Base-by-base conservation (phyloP, 2,797 vertebrate species). In the Morelia viridis region DNA sequence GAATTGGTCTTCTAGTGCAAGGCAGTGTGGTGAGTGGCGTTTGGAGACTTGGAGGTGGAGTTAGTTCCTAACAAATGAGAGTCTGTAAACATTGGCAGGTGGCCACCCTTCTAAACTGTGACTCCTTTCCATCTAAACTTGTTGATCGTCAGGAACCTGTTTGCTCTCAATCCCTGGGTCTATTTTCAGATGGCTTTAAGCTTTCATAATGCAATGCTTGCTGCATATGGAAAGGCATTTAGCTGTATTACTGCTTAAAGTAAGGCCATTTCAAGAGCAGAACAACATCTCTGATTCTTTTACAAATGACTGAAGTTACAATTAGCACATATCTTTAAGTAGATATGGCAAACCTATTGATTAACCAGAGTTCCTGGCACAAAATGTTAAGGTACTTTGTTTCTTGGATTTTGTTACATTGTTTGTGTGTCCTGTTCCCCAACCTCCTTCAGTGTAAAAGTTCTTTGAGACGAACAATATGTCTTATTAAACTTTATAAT, bases 21-120 rank as follows among this genome's bases (percentile, higher is more conserved):
- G 58, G 85, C 85, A 35, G 65, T 11, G 26, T 22, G 31, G n/a
- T 11, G 65, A 19, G 84, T 87, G 85, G 85, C 65, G 2, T 31
- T 68, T 24, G 71, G 35, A 68, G 88, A 53, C 57, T 61, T n/a
- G 50, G 88, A 56, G 76, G 76, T 46, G 76, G 76, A 46, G 76
- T 80, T 46, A 80, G 76, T 80, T 2, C 19, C 76, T 41, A 64
- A 62, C 26, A 24, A 35, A 76, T 41, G 88, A 15, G 65, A 88
- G 93, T 91, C 94, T 92, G 95, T 92, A 94, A 93, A 94, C 94
- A 85, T 13, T 94, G 96, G 94, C 94, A 85, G 89, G 87, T 91
- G 56, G 95, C 92, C 94, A 89, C 93, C n/a, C 31, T 41, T 31
- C 92, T 0, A 58, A 87, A 56, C 93, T 13, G 46, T 61, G 92